These are phyloP conservation scores for Phymorhynchus buccinoides DNA, from an alignment of 1,140 invertebrate genomes.

Conservation along the genomic window DNA sequence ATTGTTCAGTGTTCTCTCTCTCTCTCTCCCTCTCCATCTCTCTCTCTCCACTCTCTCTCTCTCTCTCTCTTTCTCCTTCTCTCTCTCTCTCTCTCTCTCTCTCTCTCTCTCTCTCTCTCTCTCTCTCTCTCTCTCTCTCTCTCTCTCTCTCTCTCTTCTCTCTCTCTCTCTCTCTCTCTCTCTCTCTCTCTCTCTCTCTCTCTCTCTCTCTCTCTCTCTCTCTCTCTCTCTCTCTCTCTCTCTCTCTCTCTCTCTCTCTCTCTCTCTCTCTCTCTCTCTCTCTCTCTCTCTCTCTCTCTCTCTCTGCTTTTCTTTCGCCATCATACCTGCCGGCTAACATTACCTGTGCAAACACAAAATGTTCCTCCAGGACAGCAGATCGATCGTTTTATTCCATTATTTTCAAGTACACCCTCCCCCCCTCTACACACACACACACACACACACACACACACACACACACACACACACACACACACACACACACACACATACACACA, in stretches of 20 bases:
- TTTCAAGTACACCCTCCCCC: neutral
- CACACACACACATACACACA: too few relatives aligned
- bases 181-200: neutral
- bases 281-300: too few relatives aligned
- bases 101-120: neutral
- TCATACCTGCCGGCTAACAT: too few relatives aligned
- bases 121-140: neutral
- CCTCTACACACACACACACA: neutral
- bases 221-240: neutral
- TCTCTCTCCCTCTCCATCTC: neutral
- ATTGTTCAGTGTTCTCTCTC: neutral
- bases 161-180: too few relatives aligned
- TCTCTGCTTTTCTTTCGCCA: too few relatives aligned
- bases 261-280: too few relatives aligned
- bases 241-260: too few relatives aligned
- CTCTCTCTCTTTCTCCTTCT: neutral
- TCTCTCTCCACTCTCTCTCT: neutral
- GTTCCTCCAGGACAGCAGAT: neutral
- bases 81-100: neutral
- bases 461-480: too few relatives aligned
- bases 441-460: neutral
- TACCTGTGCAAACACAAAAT: too few relatives aligned
- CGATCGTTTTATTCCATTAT: neutral
- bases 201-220: too few relatives aligned
- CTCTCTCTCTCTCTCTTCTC: too few relatives aligned